These are phyloP conservation scores for Coilia nasus DNA, from an alignment of 2,797 vertebrate species.

Conservation along the genomic window DNA sequence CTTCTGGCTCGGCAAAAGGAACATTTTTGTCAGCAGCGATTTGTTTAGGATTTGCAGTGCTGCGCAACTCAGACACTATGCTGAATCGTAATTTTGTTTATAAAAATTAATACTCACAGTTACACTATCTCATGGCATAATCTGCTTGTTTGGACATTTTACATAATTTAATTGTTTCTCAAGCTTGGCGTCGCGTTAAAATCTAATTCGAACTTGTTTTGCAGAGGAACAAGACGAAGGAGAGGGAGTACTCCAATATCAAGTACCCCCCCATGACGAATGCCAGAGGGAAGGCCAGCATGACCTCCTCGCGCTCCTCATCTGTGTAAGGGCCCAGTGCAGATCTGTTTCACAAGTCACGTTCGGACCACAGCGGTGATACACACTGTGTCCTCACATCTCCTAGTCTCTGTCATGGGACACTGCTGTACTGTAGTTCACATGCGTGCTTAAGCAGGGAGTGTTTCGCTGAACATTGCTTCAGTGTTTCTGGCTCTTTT, in stretches of 20 bases:
- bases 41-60: background rate
- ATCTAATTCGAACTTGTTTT: slow-evolving; percentile 28
- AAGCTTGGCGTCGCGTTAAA: no score
- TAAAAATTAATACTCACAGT: background rate
- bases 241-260: slow-evolving; percentile 85
- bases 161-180: no score
- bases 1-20: no score
- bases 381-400: no score
- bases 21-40: background rate
- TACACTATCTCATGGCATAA: background rate
- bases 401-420: no score
- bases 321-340: slow-evolving; percentile 70
- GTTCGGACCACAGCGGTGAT: no score
- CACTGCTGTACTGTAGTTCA: no score
- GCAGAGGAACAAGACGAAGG: slow-evolving; percentile 78
- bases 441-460: no score
- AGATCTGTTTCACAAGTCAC: no score
- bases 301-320: slow-evolving; percentile 70
- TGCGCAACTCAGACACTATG: background rate
- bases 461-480: background rate
- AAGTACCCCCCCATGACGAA: slow-evolving; percentile 79
- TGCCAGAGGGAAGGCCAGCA: slow-evolving; percentile 73
- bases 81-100: background rate
- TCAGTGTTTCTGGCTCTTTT: background rate
- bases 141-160: background rate